Evolutionary conservation across 1,140 invertebrate genomes (phyloP).

Genomic region (Lepidotrigona ventralis): DNA sequence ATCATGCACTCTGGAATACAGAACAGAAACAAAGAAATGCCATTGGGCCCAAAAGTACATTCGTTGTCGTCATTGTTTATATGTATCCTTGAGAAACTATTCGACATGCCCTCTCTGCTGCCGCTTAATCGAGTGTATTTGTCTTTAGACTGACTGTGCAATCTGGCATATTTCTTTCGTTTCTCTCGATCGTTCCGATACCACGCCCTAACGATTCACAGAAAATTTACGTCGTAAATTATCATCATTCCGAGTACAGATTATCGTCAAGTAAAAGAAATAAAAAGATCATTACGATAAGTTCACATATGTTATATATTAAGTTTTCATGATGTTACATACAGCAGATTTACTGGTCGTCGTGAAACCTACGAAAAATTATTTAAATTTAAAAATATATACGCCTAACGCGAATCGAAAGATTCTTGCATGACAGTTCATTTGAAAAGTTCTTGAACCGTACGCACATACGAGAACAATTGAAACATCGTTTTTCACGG

Average conservation of each 20-base stretch:
- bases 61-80: conserved; percentile 55
- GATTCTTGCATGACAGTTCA: background rate
- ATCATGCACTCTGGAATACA: conserved; percentile 84
- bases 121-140: conserved; percentile 26
- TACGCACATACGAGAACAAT: background rate
- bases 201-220: conserved; percentile 33
- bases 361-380: background rate
- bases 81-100: conserved; percentile 48
- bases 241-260: background rate
- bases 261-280: background rate
- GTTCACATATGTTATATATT: background rate
- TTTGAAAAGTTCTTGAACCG: background rate
- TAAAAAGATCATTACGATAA: background rate
- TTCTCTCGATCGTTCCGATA: conserved; percentile 24
- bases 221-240: conserved; percentile 11
- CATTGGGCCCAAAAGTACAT: conserved; percentile 66
- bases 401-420: too few relatives aligned
- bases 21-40: conserved; percentile 81
- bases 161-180: conserved; percentile 70
- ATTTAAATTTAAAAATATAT: background rate
- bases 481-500: background rate
- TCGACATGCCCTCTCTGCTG: conserved; percentile 31
- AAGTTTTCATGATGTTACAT: background rate
- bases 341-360: background rate
- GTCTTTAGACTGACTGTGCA: conserved; percentile 52